A percentile compares a stretch with the other conserved stretches of the same genome.
phyloP scores from a whole-genome alignment of 2,797 vertebrate species.

The Odontamblyopus rebecca region DNA sequence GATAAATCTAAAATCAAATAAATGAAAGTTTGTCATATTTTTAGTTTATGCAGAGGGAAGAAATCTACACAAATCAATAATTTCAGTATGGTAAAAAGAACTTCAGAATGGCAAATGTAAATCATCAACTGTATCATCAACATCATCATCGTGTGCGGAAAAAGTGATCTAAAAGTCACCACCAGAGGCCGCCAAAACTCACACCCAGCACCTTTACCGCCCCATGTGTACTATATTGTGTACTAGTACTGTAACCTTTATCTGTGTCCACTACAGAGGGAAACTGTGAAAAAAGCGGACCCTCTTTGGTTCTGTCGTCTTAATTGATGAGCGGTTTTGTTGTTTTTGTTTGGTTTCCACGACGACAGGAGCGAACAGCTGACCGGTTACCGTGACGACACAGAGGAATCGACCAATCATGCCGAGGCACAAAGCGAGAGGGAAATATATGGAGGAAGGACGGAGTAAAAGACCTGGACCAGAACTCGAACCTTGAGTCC shows the following conservation, averaged over 20 bases:
- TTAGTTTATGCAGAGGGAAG: neutral
- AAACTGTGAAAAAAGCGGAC: neutral
- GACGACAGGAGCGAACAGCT: neutral
- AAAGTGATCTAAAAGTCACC: neutral
- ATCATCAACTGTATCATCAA: neutral
- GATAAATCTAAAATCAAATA: too few species aligned
- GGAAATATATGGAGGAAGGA: constrained; percentile 3
- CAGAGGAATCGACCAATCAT: constrained; percentile 7
- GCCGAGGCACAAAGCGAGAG: neutral
- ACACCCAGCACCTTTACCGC: neutral
- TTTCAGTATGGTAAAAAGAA: too few species aligned
- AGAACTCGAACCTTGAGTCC: neutral
- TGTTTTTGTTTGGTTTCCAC: neutral
- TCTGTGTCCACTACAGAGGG: neutral
- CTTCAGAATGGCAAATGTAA: too few species aligned
- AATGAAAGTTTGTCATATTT: neutral
- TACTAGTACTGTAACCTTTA: neutral
- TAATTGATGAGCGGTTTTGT: constrained; percentile 1
- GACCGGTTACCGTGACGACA: constrained; percentile 3
- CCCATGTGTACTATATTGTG: neutral
- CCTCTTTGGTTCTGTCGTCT: neutral
- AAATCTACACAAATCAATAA: neutral
- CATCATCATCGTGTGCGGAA: neutral
- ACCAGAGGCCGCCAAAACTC: neutral
- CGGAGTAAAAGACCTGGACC: neutral